Percentiles rank a stretch among this genome's conserved stretches.
phyloP scores from a whole-genome alignment of 2,797 vertebrate species.

The Anguilla anguilla region DNA sequence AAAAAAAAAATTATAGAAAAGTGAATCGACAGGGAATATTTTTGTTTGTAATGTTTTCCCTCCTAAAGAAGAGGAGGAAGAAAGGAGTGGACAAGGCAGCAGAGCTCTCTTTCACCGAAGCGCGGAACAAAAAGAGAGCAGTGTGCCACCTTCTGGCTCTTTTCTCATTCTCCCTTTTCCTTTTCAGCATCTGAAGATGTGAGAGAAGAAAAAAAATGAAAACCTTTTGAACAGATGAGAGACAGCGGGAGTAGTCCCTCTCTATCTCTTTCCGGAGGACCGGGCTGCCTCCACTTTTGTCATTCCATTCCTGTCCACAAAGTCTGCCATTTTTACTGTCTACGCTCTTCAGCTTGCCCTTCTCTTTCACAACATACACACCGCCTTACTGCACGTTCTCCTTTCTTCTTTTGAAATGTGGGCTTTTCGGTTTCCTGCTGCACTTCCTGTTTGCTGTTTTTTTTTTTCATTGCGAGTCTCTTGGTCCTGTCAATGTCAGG shows the following conservation, averaged over 20 bases:
- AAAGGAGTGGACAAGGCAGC: slow-evolving; percentile 70
- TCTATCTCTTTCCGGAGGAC: slow-evolving; percentile 66
- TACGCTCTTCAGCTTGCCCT: not conserved
- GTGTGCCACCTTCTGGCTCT: slow-evolving; percentile 96
- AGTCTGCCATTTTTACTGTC: not conserved
- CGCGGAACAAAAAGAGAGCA: slow-evolving; percentile 76
- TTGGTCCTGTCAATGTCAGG: not conserved
- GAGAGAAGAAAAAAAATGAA: slow-evolving; percentile 60
- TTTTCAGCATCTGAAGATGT: slow-evolving; percentile 74
- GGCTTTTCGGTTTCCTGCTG: not conserved
- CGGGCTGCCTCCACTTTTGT: slow-evolving; percentile 68
- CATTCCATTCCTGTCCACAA: slow-evolving; percentile 47
- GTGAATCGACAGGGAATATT: slow-evolving; percentile 45
- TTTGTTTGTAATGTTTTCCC: slow-evolving; percentile 23
- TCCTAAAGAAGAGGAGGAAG: slow-evolving; percentile 48
- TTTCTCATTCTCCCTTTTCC: slow-evolving; percentile 68
- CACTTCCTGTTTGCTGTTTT: not conserved
- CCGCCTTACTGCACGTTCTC: not conserved
- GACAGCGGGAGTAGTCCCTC: slow-evolving; percentile 52
- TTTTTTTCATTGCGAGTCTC: not conserved
- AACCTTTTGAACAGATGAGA: slow-evolving; percentile 80
- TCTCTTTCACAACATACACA: not conserved
- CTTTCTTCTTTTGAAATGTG: not conserved
- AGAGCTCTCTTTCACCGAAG: slow-evolving; percentile 76
- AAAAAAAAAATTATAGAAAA: not conserved